Conservation (phyloP, 2,113 vertebrate genomes). For the Hemiprocne comata region DNA sequence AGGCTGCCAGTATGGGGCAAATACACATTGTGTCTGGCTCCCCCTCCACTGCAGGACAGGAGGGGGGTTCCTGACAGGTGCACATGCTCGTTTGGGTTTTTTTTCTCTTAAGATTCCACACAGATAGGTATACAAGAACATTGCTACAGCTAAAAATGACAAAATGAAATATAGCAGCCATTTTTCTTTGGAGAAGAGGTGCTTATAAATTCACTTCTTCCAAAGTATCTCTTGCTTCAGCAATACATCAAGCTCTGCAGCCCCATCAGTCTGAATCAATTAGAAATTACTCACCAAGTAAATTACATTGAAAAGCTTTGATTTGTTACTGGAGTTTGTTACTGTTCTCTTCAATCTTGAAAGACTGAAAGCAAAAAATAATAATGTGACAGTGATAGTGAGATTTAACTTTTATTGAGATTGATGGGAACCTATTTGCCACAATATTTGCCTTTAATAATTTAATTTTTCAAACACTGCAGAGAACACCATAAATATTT, state of each 20-base stretch:
- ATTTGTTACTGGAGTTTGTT: slow-evolving; percentile 76
- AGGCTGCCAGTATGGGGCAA: background rate
- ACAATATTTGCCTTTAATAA: slow-evolving; percentile 87
- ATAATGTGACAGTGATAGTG: slow-evolving; percentile 75
- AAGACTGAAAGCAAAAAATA: slow-evolving; percentile 74
- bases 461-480: slow-evolving; percentile 81
- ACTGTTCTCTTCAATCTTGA: slow-evolving; percentile 74
- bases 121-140: slow-evolving; percentile 65
- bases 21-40: background rate
- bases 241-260: slow-evolving; percentile 76
- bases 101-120: background rate
- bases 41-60: background rate
- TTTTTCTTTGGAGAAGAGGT: slow-evolving; percentile 80
- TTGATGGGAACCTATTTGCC: slow-evolving; percentile 80
- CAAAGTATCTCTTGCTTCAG: slow-evolving; percentile 73
- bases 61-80: background rate
- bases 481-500: slow-evolving; percentile 79
- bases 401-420: slow-evolving; percentile 82
- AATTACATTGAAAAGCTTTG: slow-evolving; percentile 77
- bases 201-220: slow-evolving; percentile 75
- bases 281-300: slow-evolving; percentile 84
- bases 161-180: slow-evolving; percentile 80
- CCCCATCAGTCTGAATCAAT: slow-evolving; percentile 83
- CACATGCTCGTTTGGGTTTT: background rate
- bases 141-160: slow-evolving; percentile 74